Evolutionary conservation across 2,888 invertebrate species (phyloP), one percentile per base, ranked within the genome.

Genomic region (Rotaria socialis): DNA sequence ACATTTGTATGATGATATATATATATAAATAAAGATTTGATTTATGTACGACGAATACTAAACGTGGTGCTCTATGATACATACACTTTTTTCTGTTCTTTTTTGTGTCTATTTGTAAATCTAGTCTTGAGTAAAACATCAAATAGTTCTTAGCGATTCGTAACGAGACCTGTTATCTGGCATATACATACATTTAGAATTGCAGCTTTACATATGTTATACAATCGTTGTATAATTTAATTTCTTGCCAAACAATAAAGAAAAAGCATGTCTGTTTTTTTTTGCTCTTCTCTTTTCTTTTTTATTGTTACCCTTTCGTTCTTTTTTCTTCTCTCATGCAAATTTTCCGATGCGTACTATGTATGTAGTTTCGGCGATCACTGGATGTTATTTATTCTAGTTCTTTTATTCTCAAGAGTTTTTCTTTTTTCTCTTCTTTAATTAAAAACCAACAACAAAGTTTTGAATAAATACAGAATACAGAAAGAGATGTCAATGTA

Each of bases 301-400:
- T 4, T 35, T 67, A 8, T 67, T 67, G 27, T 27, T 67, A 7
- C 19, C 19, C 7, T 19, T 0, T 35, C 16, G 5, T 67, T 35
- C 10, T n/a, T 67, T 27, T 35, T n/a, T 60, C 27, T 27, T 27
- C 27, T 67, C 67, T 67, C 67, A 67, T 67, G 67, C 67, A 67
- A 67, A 67, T 67, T 67, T 67, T 35, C 67, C 67, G 67, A 67
- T 41, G 35, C 67, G 67, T 67, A 67, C 67, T 67, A 19, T 67
- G 67, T 67, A 67, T 67, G 67, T 67, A 67, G 67, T 35, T 67
- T 67, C 67, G 67, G 67, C 67, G 14, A 67, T 35, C 67, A 19
- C 35, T 67, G 67, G 35, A 35, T 67, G 67, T 67, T 67, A 67
- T 67, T 67, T 24, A 67, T 67, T 67, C 67, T 35, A 67, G 67